Conservation (phyloP, 2,797 vertebrate genomes). For the Glyptemys insculpta region DNA sequence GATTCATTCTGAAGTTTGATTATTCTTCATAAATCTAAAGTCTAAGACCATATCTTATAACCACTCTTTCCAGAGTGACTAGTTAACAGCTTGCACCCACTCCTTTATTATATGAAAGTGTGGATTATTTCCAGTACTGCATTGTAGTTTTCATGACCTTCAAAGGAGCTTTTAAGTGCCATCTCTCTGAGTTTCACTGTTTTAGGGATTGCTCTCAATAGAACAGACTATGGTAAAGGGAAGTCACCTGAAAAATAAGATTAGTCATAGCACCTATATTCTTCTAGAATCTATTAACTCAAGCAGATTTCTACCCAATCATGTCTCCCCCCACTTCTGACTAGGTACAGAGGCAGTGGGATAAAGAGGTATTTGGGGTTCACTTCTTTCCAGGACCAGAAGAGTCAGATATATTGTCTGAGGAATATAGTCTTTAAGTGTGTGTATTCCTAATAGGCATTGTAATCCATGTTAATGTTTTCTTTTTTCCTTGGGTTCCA, state of each 20-base stretch:
- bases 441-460: neutral
- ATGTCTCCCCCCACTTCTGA: neutral
- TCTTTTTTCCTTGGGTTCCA: accelerated
- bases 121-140: neutral
- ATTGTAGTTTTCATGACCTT: neutral
- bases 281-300: conserved; percentile 13
- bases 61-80: neutral
- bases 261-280: neutral
- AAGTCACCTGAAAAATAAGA: conserved; percentile 12
- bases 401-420: neutral
- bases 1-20: neutral
- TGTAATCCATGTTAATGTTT: neutral
- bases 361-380: neutral
- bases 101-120: neutral
- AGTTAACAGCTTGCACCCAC: neutral
- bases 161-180: neutral
- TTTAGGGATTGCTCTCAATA: conserved; percentile 2
- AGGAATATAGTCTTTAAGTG: neutral
- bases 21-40: neutral
- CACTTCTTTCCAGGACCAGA: neutral
- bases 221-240: neutral
- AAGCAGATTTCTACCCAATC: neutral
- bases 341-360: neutral
- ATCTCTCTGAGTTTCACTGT: neutral
- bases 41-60: neutral